Evolutionary conservation across 2,113 vertebrate species (phyloP), one percentile per base, ranked within the genome.

Genomic region (Beaufortia kweichowensis): DNA sequence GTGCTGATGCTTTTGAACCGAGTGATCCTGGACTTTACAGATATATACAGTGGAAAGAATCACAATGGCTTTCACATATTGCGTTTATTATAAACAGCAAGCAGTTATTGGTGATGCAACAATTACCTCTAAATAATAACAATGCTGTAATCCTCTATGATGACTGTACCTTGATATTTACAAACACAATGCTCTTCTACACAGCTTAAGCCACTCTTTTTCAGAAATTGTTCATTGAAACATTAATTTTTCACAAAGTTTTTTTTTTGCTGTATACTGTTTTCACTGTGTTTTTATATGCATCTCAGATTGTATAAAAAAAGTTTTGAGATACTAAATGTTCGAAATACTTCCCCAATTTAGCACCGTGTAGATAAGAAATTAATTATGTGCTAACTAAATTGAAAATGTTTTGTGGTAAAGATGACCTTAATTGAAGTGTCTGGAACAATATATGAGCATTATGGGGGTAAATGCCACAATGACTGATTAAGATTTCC

Each of bases 401-500:
- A 70, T 69, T 73, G 35, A 80, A 78, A 71, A 70, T 33, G 29
- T 80, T 15, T 10, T n/a, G 26, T 78, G 12, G 65, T 69, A 43
- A 75, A 65, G 31, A 28, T 46, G 41, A 70, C 26, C 59, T 17
- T 80, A 80, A 77, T 75, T 75, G 43, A 70, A 79, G 74, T 65
- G 64, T 41, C 12, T 55, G 46, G 61, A 73, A 65, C 28, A 66
- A 53, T 59, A n/a, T n/a, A 75, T 50, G 33, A 23, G 7, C 50
- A 74, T 73, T 79, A 73, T 67, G 69, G 35, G 28, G 55, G 41
- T 56, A 68, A 75, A 80, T 75, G 66, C 69, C 76, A 53, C 29
- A 71, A 46, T 26, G 77, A 66, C 50, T 71, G 69, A 83, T 83
- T 80, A 78, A 69, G 71, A 81, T 78, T 80, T 78, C 66, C n/a